phyloP scores from a whole-genome alignment of 2,888 invertebrate species.

The Aphrophora alni region DNA sequence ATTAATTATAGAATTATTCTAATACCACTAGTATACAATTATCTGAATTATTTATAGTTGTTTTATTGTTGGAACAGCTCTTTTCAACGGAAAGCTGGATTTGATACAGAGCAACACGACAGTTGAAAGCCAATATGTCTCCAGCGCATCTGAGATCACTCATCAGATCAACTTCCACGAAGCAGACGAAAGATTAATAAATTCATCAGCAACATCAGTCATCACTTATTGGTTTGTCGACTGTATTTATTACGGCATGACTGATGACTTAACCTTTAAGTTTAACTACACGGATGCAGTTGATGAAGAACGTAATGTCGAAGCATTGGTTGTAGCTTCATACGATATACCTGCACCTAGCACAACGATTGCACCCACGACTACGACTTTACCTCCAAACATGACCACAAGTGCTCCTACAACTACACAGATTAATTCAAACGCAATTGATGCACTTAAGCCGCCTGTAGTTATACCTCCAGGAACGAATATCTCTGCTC shows the following conservation, averaged over 20 bases:
- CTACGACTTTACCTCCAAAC: conserved; percentile 55
- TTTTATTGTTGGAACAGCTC: conserved; percentile 59
- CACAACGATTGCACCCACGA: conserved; percentile 59
- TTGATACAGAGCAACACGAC: conserved; percentile 68
- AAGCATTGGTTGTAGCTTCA: conserved; percentile 42
- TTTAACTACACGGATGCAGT: conserved; percentile 66
- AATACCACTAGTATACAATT: too few species aligned
- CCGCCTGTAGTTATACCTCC: conserved; percentile 3
- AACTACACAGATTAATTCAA: conserved; percentile 54
- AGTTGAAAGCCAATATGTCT: conserved; percentile 66
- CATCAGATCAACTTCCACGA: conserved; percentile 66
- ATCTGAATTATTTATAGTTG: too few species aligned
- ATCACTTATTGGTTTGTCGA: conserved; percentile 82
- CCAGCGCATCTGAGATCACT: conserved; percentile 65
- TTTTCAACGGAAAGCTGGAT: conserved; percentile 70
- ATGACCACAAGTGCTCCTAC: conserved; percentile 52
- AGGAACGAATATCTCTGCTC: conserved; percentile 35
- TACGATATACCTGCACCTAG: conserved; percentile 49
- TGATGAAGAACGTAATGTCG: conserved; percentile 55
- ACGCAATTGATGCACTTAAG: conserved; percentile 34
- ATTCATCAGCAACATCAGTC: conserved; percentile 62
- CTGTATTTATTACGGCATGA: conserved; percentile 71
- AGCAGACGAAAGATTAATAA: conserved; percentile 68
- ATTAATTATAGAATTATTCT: too few species aligned
- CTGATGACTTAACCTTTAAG: conserved; percentile 65